Conservation (phyloP, 1,140 invertebrate species). For the Drosophila athabasca region DNA sequence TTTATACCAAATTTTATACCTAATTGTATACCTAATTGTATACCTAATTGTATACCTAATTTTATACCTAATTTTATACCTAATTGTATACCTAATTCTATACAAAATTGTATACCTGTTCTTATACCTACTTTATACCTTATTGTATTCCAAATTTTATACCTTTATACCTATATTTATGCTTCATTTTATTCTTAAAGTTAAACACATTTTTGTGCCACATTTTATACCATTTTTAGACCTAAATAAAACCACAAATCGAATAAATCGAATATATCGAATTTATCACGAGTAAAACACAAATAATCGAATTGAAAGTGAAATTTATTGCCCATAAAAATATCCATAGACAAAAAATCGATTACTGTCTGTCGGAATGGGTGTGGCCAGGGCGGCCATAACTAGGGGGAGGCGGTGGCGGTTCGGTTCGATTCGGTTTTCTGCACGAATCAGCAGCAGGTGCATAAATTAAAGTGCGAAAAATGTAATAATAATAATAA, state of each 20-base stretch:
- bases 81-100: no score
- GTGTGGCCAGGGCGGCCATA: constrained; percentile 67
- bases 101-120: constrained; percentile 4
- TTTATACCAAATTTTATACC: neutral
- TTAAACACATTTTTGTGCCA: no score
- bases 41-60: constrained; percentile 28
- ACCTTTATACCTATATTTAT: no score
- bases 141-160: no score
- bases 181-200: no score
- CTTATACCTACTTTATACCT: no score
- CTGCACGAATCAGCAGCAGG: constrained; percentile 73
- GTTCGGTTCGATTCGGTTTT: constrained; percentile 15
- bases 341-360: constrained; percentile 76
- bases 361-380: constrained; percentile 69
- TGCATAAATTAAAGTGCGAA: constrained; percentile 81
- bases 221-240: no score
- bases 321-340: constrained; percentile 80
- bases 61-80: no score
- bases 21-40: no score
- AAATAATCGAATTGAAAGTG: constrained; percentile 69
- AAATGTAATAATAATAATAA: constrained; percentile 77
- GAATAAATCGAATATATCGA: constrained; percentile 32
- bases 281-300: constrained; percentile 47
- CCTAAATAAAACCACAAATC: constrained; percentile 34
- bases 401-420: constrained; percentile 5